Conservation (phyloP, 2,888 invertebrate species). For the Pseudococcus viburni region DNA sequence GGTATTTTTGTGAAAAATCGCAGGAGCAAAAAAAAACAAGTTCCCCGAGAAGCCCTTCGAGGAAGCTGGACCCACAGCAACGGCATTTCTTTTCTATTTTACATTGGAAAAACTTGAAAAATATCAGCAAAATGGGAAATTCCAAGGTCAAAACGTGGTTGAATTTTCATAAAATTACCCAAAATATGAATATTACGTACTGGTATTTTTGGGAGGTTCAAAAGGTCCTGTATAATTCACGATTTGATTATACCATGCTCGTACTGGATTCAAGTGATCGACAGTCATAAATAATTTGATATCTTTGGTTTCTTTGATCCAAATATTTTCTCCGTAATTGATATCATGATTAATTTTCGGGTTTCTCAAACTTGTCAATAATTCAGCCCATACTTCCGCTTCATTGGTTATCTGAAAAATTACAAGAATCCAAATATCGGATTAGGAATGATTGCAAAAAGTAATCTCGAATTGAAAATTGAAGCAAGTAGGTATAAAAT, state of each 20-base stretch:
- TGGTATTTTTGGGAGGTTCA: not conserved
- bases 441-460: not conserved
- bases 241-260: constrained; percentile 15
- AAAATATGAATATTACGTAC: not conserved
- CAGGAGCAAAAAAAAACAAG: no score
- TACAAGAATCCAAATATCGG: not conserved
- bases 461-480: not conserved
- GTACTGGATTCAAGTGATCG: constrained; percentile 14
- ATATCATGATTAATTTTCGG: not conserved
- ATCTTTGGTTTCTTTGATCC: constrained; percentile 69
- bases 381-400: not conserved
- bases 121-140: no score
- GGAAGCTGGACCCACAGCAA: no score
- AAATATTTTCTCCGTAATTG: constrained; percentile 70
- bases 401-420: constrained; percentile 1
- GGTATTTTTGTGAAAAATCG: no score
- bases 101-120: no score
- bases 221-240: constrained; percentile 9
- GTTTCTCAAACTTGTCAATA: not conserved
- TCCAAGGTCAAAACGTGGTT: no score
- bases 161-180: no score
- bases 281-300: constrained; percentile 1
- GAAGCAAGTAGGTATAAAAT: not conserved
- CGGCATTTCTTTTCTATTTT: no score
- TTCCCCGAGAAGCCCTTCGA: no score